phyloP scores from a whole-genome alignment of 37 sponge, comb jelly and placozoan genomes.

The Haliclona indistincta region DNA sequence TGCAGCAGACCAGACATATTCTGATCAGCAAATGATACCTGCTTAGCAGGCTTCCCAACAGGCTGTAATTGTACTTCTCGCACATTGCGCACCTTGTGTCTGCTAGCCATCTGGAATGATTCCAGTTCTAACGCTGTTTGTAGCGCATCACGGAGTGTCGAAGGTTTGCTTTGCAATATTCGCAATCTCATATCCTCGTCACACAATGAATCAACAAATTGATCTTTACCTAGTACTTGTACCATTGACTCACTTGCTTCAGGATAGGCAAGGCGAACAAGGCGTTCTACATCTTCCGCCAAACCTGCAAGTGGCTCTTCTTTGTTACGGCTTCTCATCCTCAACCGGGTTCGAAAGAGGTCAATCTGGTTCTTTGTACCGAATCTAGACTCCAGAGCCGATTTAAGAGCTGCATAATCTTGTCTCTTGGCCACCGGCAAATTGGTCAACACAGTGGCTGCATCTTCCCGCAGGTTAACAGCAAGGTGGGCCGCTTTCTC shows the following conservation, averaged over 20 bases:
- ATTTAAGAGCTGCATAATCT: conserved; percentile 6
- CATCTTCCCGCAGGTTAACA: conserved; percentile 16
- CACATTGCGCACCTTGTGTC: neutral
- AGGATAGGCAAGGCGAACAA: conserved; percentile 28
- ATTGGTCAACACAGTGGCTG: neutral
- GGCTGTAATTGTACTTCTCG: neutral
- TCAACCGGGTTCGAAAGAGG: neutral
- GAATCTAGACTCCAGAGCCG: conserved; percentile 24
- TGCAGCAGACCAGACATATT: too few relatives aligned
- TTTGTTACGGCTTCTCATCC: neutral
- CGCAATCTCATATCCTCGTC: conserved; percentile 14
- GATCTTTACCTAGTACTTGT: conserved; percentile 32
- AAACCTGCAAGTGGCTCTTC: conserved; percentile 24
- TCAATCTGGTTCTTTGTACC: conserved; percentile 25
- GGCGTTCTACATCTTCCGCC: conserved; percentile 22
- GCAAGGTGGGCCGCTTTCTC: conserved; percentile 24
- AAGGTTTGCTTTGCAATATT: neutral
- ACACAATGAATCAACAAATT: conserved; percentile 19
- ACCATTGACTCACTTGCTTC: conserved; percentile 4
- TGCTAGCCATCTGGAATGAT: conserved; percentile 9
- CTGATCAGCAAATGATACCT: too few relatives aligned
- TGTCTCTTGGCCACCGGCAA: neutral
- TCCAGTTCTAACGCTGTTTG: conserved; percentile 8
- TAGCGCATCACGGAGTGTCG: conserved; percentile 13
- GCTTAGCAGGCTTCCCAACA: too few relatives aligned